Percentiles rank a stretch among this genome's conserved stretches.
phyloP scores from a whole-genome alignment of 2,797 vertebrate genomes.

The Scleropages formosus region DNA sequence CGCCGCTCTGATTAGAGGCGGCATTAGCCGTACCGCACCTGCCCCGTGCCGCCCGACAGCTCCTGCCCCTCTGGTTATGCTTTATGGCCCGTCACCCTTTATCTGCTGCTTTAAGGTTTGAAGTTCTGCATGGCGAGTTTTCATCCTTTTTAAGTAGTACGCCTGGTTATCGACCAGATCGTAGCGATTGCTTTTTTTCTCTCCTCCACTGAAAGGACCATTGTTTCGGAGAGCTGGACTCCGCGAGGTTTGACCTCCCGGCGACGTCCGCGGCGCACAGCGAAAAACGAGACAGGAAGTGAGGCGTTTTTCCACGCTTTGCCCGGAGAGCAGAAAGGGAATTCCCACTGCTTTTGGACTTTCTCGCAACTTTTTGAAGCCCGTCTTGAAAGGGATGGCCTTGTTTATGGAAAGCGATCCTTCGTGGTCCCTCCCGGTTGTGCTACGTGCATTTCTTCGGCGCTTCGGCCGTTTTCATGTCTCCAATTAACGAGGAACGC shows the following conservation, averaged over 20 bases:
- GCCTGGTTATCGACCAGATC: not conserved
- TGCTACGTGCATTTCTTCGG: too few species aligned
- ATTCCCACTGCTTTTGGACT: not conserved
- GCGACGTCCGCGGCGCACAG: not conserved
- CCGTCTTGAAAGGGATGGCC: too few species aligned
- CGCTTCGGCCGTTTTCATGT: too few species aligned
- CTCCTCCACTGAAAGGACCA: not conserved
- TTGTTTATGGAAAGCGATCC: too few species aligned
- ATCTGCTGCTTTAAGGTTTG: not conserved
- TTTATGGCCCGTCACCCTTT: conserved; percentile 9
- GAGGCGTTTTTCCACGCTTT: conserved; percentile 1
- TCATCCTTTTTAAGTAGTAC: not conserved
- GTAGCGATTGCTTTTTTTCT: not conserved
- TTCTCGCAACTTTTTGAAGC: too few species aligned
- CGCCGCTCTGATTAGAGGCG: not conserved
- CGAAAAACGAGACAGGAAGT: not conserved
- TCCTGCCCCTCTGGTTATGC: not conserved
- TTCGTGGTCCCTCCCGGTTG: too few species aligned
- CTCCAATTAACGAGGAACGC: too few species aligned
- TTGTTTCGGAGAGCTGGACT: not conserved
- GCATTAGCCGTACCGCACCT: not conserved
- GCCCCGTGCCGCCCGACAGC: not conserved
- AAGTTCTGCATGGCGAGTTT: not conserved
- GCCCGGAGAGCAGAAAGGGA: not conserved
- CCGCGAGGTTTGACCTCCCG: not conserved